Evolutionary conservation across 1,140 invertebrate species (phyloP), one percentile per base, ranked within the genome.

Genomic region (Eriocheir sinensis): DNA sequence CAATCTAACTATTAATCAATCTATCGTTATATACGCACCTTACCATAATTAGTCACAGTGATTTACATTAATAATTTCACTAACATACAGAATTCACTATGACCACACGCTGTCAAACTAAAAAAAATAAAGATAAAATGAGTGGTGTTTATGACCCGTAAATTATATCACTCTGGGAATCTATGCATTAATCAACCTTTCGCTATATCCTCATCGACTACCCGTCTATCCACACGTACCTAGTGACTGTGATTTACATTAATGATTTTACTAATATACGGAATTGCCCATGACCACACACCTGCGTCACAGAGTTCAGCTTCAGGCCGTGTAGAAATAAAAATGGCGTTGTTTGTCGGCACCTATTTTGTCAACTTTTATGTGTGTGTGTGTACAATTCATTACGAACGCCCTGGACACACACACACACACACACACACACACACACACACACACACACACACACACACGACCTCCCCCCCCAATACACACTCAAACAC

Each of bases 381-480:
- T 72, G n/a, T 72, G 6, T 72, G 15, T 48, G 15, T 48, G 4
- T 48, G 44, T 2, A 21, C 21, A 17, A 53, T 53, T 53, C 48
- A 53, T 53, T 53, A 53, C 12, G 6, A 4, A 2, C 60, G 60
- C 21, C 60, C 0, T 2, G 8, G 21, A 72, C 60, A 21, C 60
- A 72, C 60, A 72, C 60, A 72, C 60, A 72, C 60, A 72, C 60
- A 72, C 60, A 72, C 60, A 72, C 60, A 72, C 60, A 72, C 60
- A 72, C 60, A 72, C 60, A 72, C 60, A 72, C 60, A 72, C 60
- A n/a, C 60, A 72, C 4, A 72, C 21, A 72, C 60, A 72, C 4
- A n/a, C 60, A n/a, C 60, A 72, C 60, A 72, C 60, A 72, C 60
- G 8, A 21, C 27, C 60, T n/a, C 21, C 27, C 60, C 27, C 53